Evolutionary conservation across 1,140 invertebrate genomes (phyloP), one percentile per base, ranked within the genome.

Genomic region (Drosophila melanica): DNA sequence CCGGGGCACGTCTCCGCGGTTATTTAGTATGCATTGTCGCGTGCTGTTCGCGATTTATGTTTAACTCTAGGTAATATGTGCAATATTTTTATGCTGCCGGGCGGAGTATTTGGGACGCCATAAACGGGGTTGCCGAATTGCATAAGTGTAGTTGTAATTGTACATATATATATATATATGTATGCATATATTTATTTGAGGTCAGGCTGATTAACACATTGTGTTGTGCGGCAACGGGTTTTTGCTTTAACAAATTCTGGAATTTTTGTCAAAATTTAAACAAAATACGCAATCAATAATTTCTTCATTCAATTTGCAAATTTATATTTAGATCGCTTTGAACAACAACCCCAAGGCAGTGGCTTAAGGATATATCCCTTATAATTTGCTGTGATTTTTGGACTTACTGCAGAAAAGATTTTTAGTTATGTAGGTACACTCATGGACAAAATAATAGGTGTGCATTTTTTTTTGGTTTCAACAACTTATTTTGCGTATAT

Each of bases 41-140:
- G 47, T 30, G 35, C 6, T 37, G 39, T 48, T 30, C 33, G 33
- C 72, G 67, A 78, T 75, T 67, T 79, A 86, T 87, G 82, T 76
- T 70, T 68, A 58, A 47, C 57, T 39, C 48, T 60, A 11, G 27
- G 54, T 68, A 65, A 87, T 87, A 74, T 87, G 76, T 73, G 82
- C 79, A 87, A 87, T 82, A 89, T 82, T 82, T 89, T 60, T 76
- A 75, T 73, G 71, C 42, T 77, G 23, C 23, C 9, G 9, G 14
- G 39, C 4, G 75, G 71, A 81, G 48, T 87, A 81, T 53, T 50
- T 67, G 41, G 50, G 37, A 50, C 65, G 45, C 57, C 57, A 35
- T 47, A 48, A 20, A 16, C 33, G 16, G 16, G 37, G 14, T 53
- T 41, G 14, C 10, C 12, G 23, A 35, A 53, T 73, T 73, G 70